Base-by-base conservation (phyloP, 2,888 invertebrate genomes). In the Euspilapteryx auroguttella region DNA sequence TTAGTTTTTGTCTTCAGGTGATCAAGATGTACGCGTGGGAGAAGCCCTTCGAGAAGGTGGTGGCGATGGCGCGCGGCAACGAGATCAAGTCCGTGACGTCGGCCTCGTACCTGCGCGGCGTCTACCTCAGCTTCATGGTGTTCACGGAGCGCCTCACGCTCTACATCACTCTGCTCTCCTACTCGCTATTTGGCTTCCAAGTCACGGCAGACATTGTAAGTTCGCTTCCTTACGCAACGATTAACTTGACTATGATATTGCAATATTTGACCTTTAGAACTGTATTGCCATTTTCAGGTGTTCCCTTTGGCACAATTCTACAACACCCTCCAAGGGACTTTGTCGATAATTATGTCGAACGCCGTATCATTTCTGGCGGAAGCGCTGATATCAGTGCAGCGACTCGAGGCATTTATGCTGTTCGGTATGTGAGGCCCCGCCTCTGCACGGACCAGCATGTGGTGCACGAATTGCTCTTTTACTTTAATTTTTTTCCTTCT, bases 21-120 rank as follows among this genome's bases (percentile, higher is more conserved):
- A 91, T 96, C 38, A 96, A 96, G 78, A 95, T 96, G 94, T 96
- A 95, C 53, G 90, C 94, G 3, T 96, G 96, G 89, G 96, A 96
- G 55, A 87, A 85, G 41, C 90, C 94, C 1, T 95, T 96, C 49
- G 86, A 88, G 34, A 80, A 85, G 36, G 80, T 94, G n/a, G 87
- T 96, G 2, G 82, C 83, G 6, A 56, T 81, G 28, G 86, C 90
- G 2, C 71, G 95, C 45, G 81, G 81, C 66, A 84, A 80, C 42
- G 86, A 83, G 43, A 79, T 84, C 35, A 69, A 78, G 27, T 76
- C 79, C 41, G 79, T 85, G 39, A 76, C 76, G 5, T 80, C 79
- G 32, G 81, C 82, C 0, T 82, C 85, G 0, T 85, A 85, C 52
- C 66, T 83, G 34, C 80, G 80, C 35, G 87, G 79, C 20, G 71